Conservation (phyloP, 1,140 invertebrate species). For the Caenorhabditis tropicalis region DNA sequence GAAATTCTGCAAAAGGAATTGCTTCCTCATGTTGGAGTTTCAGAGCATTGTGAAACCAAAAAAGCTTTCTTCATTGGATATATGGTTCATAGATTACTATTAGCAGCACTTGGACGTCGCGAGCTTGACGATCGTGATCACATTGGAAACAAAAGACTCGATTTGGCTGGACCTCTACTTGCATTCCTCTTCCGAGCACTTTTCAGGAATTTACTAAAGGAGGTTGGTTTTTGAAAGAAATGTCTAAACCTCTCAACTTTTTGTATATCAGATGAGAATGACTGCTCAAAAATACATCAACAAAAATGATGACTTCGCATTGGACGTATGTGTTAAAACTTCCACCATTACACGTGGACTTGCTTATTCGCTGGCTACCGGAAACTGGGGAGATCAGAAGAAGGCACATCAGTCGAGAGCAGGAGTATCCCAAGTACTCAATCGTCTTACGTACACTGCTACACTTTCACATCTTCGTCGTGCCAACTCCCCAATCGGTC, state of each 20-base stretch:
- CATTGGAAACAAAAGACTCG: constrained; percentile 96
- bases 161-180: constrained; percentile 92
- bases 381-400: constrained; percentile 99
- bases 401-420: constrained; percentile 97
- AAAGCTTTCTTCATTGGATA: constrained; percentile 85
- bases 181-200: constrained; percentile 93
- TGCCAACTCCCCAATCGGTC: constrained; percentile 96
- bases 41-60: constrained; percentile 98
- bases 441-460: constrained; percentile 94
- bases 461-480: constrained; percentile 94
- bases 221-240: constrained; percentile 73
- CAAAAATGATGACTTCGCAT: constrained; percentile 94
- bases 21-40: constrained; percentile 97
- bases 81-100: constrained; percentile 93
- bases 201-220: constrained; percentile 91
- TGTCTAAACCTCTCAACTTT: no score
- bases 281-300: constrained; percentile 99
- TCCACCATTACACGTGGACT: constrained; percentile 98
- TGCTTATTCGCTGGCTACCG: constrained; percentile 94
- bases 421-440: constrained; percentile 90
- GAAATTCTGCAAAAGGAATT: constrained; percentile 99
- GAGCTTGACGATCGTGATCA: constrained; percentile 99
- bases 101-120: constrained; percentile 90
- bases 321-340: constrained; percentile 95
- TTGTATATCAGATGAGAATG: constrained; percentile 85